phyloP scores from a whole-genome alignment of 2,888 invertebrate species.

The Charanyca ferruginea region DNA sequence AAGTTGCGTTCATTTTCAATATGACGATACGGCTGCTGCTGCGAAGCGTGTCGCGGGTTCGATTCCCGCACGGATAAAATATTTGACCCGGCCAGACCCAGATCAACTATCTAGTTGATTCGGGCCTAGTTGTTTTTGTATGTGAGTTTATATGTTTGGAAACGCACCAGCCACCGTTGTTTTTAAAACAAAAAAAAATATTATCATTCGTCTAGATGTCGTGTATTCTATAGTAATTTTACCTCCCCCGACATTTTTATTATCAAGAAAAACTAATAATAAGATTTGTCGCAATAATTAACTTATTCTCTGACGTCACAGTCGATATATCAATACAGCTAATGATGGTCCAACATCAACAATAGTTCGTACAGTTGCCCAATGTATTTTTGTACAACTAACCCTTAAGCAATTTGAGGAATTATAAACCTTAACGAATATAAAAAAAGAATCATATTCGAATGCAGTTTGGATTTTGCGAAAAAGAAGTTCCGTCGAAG shows the following conservation, averaged over 20 bases:
- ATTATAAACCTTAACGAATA: fast-evolving
- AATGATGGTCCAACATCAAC: conserved; percentile 81
- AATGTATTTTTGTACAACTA: conserved; percentile 51
- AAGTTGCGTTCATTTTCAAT: neutral
- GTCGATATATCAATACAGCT: conserved; percentile 83
- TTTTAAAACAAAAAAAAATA: too few relatives aligned
- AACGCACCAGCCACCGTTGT: too few relatives aligned
- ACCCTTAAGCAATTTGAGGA: neutral
- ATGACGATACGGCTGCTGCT: too few relatives aligned
- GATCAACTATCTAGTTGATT: too few relatives aligned
- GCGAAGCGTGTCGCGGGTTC: too few relatives aligned
- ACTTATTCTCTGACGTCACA: conserved; percentile 72
- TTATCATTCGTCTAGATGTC: neutral
- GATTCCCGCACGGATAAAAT: too few relatives aligned
- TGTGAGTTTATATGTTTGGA: too few relatives aligned
- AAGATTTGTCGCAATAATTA: conserved; percentile 64
- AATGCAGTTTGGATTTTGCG: neutral
- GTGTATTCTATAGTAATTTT: conserved; percentile 1
- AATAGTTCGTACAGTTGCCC: conserved; percentile 67
- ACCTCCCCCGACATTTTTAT: conserved; percentile 20
- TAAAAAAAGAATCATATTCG: conserved; percentile 27
- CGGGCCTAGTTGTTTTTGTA: too few relatives aligned
- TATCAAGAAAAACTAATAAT: conserved; percentile 49
- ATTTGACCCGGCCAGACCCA: too few relatives aligned
- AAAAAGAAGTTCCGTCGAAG: conserved; percentile 48